A percentile compares a stretch with the other conserved stretches of the same genome.
phyloP scores from a whole-genome alignment of 2,888 invertebrate genomes.

The Teinopalpus imperialis region DNA sequence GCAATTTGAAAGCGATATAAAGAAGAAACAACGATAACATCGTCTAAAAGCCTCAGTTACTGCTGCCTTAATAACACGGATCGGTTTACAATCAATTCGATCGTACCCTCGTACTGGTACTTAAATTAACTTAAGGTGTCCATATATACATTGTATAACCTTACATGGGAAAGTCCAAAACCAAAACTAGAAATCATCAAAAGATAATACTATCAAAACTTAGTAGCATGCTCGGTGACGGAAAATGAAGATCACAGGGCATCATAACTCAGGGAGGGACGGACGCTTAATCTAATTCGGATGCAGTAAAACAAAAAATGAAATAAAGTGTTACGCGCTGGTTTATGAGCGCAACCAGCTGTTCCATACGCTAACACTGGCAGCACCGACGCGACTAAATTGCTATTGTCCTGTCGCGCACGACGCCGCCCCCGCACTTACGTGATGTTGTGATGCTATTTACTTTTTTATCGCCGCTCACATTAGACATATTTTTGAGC shows the following conservation, averaged over 20 bases:
- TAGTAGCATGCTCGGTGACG: neutral
- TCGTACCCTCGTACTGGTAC: too few species aligned
- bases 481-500: too few species aligned
- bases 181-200: too few species aligned
- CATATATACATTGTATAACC: too few species aligned
- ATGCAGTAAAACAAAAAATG: slow-evolving; percentile 57
- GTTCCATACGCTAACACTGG: slow-evolving; percentile 23
- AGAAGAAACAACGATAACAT: slow-evolving; percentile 4
- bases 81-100: neutral
- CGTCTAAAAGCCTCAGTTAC: neutral
- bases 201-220: neutral
- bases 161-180: too few species aligned
- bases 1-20: slow-evolving; percentile 13
- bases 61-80: slow-evolving; percentile 1
- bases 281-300: slow-evolving; percentile 55
- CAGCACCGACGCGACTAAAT: neutral
- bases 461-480: too few species aligned
- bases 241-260: slow-evolving; percentile 11
- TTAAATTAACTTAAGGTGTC: too few species aligned
- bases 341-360: slow-evolving; percentile 44
- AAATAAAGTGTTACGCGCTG: slow-evolving; percentile 40
- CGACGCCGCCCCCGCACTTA: neutral
- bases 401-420: slow-evolving; percentile 9
- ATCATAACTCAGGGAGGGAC: slow-evolving; percentile 13
- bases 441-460: too few species aligned